Percentiles rank a stretch among this genome's conserved stretches.
Evolutionary conservation across 2,113 vertebrate genomes (phyloP).

Genomic region (Arizona elegans): DNA sequence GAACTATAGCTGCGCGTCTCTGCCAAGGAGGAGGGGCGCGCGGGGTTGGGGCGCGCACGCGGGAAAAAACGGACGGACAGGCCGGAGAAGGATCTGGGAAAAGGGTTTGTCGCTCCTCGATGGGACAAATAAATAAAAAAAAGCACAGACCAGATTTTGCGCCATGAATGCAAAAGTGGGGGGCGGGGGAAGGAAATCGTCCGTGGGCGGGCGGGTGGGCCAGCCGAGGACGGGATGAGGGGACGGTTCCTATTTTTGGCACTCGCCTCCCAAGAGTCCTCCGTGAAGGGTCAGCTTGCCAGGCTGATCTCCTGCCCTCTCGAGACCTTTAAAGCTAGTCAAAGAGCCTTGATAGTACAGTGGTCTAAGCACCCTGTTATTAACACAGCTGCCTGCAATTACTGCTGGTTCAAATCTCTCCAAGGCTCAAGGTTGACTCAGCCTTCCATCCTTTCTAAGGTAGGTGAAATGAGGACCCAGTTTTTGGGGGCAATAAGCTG

Average conservation of each 20-base stretch:
- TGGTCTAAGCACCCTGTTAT: too few relatives aligned
- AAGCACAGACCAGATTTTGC: slow-evolving; percentile 22
- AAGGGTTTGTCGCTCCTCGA: neutral
- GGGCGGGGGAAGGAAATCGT: accelerated
- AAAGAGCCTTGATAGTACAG: too few relatives aligned
- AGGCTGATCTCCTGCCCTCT: neutral
- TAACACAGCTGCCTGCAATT: too few relatives aligned
- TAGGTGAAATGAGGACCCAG: too few relatives aligned
- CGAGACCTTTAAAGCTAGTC: neutral
- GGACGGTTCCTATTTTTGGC: too few relatives aligned
- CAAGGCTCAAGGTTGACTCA: too few relatives aligned
- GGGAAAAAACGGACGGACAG: neutral
- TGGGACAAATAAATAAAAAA: slow-evolving; percentile 11
- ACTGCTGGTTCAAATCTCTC: too few relatives aligned
- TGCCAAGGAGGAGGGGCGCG: neutral
- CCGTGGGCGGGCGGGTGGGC: neutral
- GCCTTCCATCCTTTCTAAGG: too few relatives aligned
- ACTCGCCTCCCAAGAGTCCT: neutral
- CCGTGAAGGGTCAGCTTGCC: too few relatives aligned
- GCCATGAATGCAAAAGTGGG: neutral
- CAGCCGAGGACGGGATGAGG: neutral
- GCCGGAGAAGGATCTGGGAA: neutral
- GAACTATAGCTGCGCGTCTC: slow-evolving; percentile 72
- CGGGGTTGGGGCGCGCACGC: neutral
- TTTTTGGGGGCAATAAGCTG: too few relatives aligned